These are phyloP conservation scores for Drosophila recens DNA, from an alignment of 2,888 invertebrate genomes.

Conservation along the genomic window DNA sequence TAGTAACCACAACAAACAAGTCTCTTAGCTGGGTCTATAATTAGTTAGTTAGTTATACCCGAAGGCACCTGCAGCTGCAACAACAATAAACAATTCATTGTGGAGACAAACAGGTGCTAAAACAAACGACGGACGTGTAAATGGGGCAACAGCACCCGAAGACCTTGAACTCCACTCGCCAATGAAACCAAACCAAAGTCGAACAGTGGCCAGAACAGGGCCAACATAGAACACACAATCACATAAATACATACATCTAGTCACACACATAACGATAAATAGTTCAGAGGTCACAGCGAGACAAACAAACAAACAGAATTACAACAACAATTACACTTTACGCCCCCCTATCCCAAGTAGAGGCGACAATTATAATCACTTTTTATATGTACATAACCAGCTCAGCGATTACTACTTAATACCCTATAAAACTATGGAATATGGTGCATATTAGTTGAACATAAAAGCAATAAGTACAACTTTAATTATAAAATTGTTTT, in stretches of 20 bases:
- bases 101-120: slow-evolving; percentile 66
- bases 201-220: slow-evolving; percentile 5
- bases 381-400: slow-evolving; percentile 12
- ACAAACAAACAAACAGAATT: slow-evolving; percentile 13
- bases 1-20: slow-evolving; percentile 49
- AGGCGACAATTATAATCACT: slow-evolving; percentile 44
- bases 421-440: slow-evolving; percentile 15
- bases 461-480: not conserved
- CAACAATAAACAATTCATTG: slow-evolving; percentile 59
- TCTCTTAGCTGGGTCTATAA: slow-evolving; percentile 37
- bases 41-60: slow-evolving; percentile 2
- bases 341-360: not conserved
- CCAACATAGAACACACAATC: slow-evolving; percentile 8
- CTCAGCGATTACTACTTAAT: slow-evolving; percentile 14
- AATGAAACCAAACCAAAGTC: slow-evolving; percentile 33
- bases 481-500: not conserved
- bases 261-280: slow-evolving; percentile 16
- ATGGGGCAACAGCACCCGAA: slow-evolving; percentile 44
- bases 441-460: slow-evolving; percentile 1
- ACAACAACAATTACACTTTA: slow-evolving; percentile 23
- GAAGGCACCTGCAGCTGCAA: slow-evolving; percentile 3
- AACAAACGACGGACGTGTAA: slow-evolving; percentile 19
- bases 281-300: slow-evolving; percentile 39
- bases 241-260: no score
- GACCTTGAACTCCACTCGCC: slow-evolving; percentile 63